phyloP scores from a whole-genome alignment of 2,888 invertebrate species.

The Taphrorychus bicolor region DNA sequence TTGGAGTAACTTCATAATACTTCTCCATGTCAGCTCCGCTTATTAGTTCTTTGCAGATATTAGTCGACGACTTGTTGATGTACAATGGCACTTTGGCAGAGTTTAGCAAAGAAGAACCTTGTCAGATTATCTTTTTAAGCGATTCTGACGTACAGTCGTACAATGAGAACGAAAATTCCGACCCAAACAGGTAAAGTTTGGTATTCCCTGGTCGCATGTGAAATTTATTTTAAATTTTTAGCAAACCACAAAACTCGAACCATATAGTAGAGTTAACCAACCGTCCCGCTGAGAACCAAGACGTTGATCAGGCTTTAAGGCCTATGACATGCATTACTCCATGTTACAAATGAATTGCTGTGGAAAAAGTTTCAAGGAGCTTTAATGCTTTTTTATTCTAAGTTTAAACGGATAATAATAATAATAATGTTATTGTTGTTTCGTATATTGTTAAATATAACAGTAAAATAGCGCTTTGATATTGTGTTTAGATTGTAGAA shows the following conservation, averaged over 20 bases:
- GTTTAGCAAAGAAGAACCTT: slow-evolving; percentile 43
- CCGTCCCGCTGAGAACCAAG: slow-evolving; percentile 43
- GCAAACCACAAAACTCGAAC: slow-evolving; percentile 38
- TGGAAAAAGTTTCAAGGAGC: too few species aligned
- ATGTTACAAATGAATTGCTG: slow-evolving; percentile 40
- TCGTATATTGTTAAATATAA: too few species aligned
- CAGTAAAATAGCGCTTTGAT: too few species aligned
- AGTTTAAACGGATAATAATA: too few species aligned
- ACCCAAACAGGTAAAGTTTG: slow-evolving; percentile 17
- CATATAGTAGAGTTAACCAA: slow-evolving; percentile 43
- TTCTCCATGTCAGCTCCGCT: too few species aligned
- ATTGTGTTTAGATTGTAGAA: too few species aligned
- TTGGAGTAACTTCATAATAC: slow-evolving; percentile 79
- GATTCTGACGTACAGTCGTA: not conserved
- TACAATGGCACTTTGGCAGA: slow-evolving; percentile 71
- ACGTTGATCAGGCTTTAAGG: slow-evolving; percentile 55
- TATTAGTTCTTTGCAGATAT: too few species aligned
- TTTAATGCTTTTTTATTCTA: too few species aligned
- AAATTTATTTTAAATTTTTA: too few species aligned
- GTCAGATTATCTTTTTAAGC: slow-evolving; percentile 52
- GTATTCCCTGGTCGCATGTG: not conserved
- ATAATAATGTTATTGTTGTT: too few species aligned
- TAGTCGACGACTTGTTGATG: slow-evolving; percentile 81
- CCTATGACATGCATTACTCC: slow-evolving; percentile 57
- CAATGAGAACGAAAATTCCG: slow-evolving; percentile 30